Evolutionary conservation across 2,113 vertebrate genomes (phyloP), one percentile per base, ranked within the genome.

Genomic region (Phodopus roborovskii): DNA sequence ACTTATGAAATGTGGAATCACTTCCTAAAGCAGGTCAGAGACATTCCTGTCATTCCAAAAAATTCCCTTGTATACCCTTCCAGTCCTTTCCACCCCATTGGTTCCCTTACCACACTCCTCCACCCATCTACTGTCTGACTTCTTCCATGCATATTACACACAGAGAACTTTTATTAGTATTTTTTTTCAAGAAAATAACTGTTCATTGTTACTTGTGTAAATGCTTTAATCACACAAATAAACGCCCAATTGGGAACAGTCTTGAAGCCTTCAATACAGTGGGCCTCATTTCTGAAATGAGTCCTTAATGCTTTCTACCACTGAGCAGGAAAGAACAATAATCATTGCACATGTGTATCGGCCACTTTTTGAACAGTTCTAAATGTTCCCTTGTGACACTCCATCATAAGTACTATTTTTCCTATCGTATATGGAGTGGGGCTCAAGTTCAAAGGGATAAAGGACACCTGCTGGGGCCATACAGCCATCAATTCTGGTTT

Each of bases 11-110:
- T 16, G 26, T 70, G 64, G 93, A 90, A 73, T 56, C 30, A 84
- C 66, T 62, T 45, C n/a, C 17, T 42, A 30, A 89, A 86, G 88
- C 82, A 93, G 71, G 28, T 78, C 45, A 50, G 30, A 58, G 74
- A 42, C 17, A 48, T 94, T 85, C 56, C 39, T n/a, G 30, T 93
- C 68, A 94, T 91, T 87, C 53, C 17, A 85, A 85, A 84, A 64
- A 70, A 58, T 90, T 92, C 75, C 22, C 8, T 42, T 3, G 5
- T 53, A 22, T 28, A 6, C 4, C 2, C 62, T 92, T 58, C 58
- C 19, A n/a, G 68, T 66, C 30, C 56, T 0, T 70, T 74, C 8
- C 50, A 22, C 30, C 28, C 17, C 28, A 1, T 2, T 81, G 53
- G 53, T 53, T 13, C 20, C 19, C 12, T 75, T 50, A 62, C 39